These are phyloP conservation scores for Tetanocera ferruginea DNA, from an alignment of 2,888 invertebrate species.

Conservation along the genomic window DNA sequence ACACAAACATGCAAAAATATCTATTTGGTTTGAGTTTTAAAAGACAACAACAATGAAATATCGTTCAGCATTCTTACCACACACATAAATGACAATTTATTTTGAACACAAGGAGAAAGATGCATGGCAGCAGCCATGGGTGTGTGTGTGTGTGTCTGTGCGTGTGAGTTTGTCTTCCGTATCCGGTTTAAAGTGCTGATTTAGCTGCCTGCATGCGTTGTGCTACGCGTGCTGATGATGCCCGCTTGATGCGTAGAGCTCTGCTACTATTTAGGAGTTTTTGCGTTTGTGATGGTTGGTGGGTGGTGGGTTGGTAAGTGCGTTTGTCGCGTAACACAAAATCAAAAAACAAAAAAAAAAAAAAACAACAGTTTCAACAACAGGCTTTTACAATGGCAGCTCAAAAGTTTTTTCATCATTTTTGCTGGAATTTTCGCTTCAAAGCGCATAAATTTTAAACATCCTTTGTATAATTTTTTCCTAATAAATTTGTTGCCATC, in stretches of 20 bases:
- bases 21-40: not conserved
- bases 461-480: not conserved
- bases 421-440: not conserved
- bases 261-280: too few relatives aligned
- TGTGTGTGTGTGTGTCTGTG: too few relatives aligned
- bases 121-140: not conserved
- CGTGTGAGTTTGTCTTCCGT: not conserved
- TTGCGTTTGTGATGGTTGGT: not conserved
- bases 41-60: not conserved
- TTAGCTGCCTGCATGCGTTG: not conserved
- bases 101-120: not conserved
- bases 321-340: too few relatives aligned
- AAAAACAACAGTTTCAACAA: not conserved
- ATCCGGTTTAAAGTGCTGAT: not conserved
- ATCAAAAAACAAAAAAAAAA: not conserved
- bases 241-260: not conserved
- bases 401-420: not conserved
- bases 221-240: not conserved
- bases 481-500: not conserved
- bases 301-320: not conserved
- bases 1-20: constrained; percentile 4
- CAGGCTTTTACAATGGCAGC: not conserved
- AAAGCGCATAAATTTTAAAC: constrained; percentile 17
- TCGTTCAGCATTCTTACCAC: not conserved
- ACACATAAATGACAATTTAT: constrained; percentile 6